Base-by-base conservation (phyloP, 2,113 vertebrate species). In the Leptocoma aspasia region DNA sequence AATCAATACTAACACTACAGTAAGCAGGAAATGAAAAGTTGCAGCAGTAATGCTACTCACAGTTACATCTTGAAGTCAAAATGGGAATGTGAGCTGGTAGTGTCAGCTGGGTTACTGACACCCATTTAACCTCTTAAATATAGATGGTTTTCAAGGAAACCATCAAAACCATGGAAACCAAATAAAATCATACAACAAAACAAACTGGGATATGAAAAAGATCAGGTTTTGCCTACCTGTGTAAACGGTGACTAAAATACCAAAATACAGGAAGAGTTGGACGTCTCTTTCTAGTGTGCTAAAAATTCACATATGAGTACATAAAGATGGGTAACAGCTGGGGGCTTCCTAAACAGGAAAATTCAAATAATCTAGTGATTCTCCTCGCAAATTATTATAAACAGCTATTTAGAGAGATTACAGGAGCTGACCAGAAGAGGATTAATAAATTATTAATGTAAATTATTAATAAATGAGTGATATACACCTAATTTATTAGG, bases 241-340 rank as follows among this genome's bases (percentile, higher is more conserved):
- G 11, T 20, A 92, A 72, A 42, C 0, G 1, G 15, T 69, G n/a
- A 89, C 35, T 47, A 86, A 82, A 92, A 88, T 26, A 68, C 4
- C 39, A 75, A 85, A 75, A 71, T 22, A 27, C 30, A 71, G 18
- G 35, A 50, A 71, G 15, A 44, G 11, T 4, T 24, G 64, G 30
- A 54, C 1, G 0, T 17, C 45, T 31, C 18, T 49, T 82, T 59
- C 26, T 59, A 28, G 28, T 0, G 2, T 6, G 26, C 27, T 64
- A 50, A 79, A 92, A 78, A 52, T 49, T 33, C 47, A 39, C 13
- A 2, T 21, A 28, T 45, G 15, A 64, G 8, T 47, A 50, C 27
- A 76, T 12, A 50, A 79, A 71, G 20, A 60, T 47, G 14, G 3
- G 17, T 37, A 60, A 59, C 15, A 86, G 31, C 35, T 79, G 13